A percentile compares a stretch with the other conserved stretches of the same genome.
phyloP scores from a whole-genome alignment of 2,113 vertebrate genomes.

The Elachura formosa region DNA sequence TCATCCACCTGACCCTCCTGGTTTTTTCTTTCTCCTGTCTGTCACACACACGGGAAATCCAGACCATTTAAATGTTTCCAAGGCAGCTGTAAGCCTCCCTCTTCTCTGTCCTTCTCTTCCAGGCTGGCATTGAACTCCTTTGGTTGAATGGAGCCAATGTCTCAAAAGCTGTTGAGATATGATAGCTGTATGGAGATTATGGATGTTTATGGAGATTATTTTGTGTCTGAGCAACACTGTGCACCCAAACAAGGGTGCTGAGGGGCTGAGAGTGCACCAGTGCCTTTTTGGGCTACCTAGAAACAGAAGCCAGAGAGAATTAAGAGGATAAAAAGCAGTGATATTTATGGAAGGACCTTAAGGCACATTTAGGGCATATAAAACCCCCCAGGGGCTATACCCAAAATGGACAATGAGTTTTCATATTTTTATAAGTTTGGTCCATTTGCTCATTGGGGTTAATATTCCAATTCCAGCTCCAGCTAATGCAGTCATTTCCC shows the following conservation, averaged over 20 bases:
- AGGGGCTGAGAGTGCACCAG: background rate
- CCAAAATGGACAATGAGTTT: fast-evolving
- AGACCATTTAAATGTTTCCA: background rate
- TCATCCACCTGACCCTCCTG: background rate
- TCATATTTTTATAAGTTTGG: background rate
- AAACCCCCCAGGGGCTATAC: background rate
- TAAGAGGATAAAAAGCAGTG: background rate
- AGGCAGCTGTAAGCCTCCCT: background rate
- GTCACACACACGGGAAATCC: background rate
- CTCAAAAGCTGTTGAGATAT: background rate
- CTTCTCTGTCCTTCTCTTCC: background rate
- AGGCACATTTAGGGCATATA: background rate
- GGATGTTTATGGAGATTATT: too few relatives aligned
- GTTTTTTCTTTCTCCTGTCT: background rate
- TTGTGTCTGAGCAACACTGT: background rate
- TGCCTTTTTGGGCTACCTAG: background rate
- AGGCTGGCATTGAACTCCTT: background rate
- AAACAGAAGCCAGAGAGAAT: background rate
- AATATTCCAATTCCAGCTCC: background rate
- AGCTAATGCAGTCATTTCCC: background rate
- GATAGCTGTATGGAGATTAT: background rate
- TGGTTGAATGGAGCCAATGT: background rate
- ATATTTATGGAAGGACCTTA: fast-evolving
- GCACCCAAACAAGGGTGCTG: fast-evolving
- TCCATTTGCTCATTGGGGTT: background rate